A percentile compares a stretch with the other conserved stretches of the same genome.
These are phyloP conservation scores for Phyto melanocephala DNA, from an alignment of 2,888 invertebrate species.

Conservation along the genomic window DNA sequence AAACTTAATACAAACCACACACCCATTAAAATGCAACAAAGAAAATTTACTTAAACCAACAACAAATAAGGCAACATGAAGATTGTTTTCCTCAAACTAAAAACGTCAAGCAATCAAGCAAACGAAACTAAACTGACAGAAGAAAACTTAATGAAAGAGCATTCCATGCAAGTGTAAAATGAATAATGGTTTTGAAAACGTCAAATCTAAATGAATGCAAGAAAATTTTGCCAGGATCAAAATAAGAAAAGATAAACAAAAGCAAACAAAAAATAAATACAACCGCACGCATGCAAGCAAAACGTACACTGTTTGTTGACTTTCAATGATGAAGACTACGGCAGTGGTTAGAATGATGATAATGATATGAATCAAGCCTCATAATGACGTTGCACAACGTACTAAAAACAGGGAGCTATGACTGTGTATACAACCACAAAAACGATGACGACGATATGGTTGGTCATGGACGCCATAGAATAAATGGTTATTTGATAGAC, in stretches of 20 bases:
- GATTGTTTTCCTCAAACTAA: background rate
- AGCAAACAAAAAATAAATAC: background rate
- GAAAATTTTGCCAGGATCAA: constrained; percentile 17
- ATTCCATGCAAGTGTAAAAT: constrained; percentile 43
- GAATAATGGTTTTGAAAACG: constrained; percentile 54
- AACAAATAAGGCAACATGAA: constrained; percentile 10
- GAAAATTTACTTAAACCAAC: background rate
- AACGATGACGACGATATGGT: constrained; percentile 62
- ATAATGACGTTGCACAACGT: constrained; percentile 23
- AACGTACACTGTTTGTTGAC: constrained; percentile 40
- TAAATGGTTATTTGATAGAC: constrained; percentile 71
- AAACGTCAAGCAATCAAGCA: constrained; percentile 17
- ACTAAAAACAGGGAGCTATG: constrained; percentile 60
- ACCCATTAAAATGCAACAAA: background rate
- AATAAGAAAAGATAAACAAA: constrained; percentile 39
- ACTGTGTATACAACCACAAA: constrained; percentile 28
- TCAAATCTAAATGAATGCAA: constrained; percentile 55
- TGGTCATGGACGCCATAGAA: constrained; percentile 74
- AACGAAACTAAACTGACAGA: constrained; percentile 1
- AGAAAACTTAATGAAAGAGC: background rate
- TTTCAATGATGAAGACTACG: constrained; percentile 60
- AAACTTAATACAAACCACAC: constrained; percentile 28
- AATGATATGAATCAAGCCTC: constrained; percentile 12
- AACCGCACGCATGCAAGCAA: constrained; percentile 65
- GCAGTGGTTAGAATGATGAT: constrained; percentile 30